Evolutionary conservation across 2,888 invertebrate species (phyloP), one percentile per base, ranked within the genome.

Genomic region (Copidosoma aretas): DNA sequence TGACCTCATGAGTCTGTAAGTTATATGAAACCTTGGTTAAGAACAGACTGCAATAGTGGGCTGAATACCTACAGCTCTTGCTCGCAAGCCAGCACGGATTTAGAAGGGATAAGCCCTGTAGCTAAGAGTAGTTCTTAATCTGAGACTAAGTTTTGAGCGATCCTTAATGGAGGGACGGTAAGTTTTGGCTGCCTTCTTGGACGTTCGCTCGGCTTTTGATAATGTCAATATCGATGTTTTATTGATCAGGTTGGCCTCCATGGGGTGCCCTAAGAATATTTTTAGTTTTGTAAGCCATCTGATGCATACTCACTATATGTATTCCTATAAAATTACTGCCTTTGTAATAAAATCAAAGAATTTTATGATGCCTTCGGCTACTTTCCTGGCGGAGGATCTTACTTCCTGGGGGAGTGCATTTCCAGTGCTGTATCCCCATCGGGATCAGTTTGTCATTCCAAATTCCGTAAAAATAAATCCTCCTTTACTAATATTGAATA

Each of bases 21-120:
- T 24, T 60, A 8, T 60, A 21, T 17, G 39, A 60, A 60, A 60
- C 60, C 12, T 24, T 60, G 1, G 0, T 60, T 3, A 60, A 60
- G 39, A 60, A 52, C 17, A 51, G 54, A 32, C 32, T 64, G 22
- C 52, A 52, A 52, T 60, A 51, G 51, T 60, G 52, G 60, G 39
- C n/a, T 19, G 60, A 60, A n/a, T 52, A 43, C 4, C 10, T 52
- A 12, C 15, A 32, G 17, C 4, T 60, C 14, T 19, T 60, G 39
- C 60, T 51, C 19, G 22, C 15, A n/a, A 52, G 46, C 5, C 60
- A 60, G 21, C 19, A 58, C 2, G 57, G 41, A 0, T 58, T 58
- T 39, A 12, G 57, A n/a, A 3, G 32, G 32, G 32, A 8, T 8
- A 32, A 32, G 32, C 8, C 32, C 8, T 32, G 32, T 8, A 8